These are phyloP conservation scores for Geopemphigus sp. DNA, from an alignment of 1,140 invertebrate species.

Conservation along the genomic window DNA sequence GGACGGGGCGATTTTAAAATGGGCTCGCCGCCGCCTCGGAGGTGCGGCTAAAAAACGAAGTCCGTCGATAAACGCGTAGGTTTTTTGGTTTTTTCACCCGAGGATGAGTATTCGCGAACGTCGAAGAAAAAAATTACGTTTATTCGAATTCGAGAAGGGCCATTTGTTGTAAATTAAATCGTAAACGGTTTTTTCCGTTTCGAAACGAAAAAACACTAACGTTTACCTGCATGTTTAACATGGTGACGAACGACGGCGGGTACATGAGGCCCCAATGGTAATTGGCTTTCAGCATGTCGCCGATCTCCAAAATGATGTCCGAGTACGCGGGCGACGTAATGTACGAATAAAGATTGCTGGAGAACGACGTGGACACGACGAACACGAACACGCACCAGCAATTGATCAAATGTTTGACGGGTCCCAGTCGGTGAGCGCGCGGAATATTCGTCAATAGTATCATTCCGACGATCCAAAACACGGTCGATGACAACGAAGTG, in stretches of 20 bases:
- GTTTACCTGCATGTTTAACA: slow-evolving; percentile 45
- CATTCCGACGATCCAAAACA: slow-evolving; percentile 36
- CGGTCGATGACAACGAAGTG: slow-evolving; percentile 3
- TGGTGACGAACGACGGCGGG: slow-evolving; percentile 7
- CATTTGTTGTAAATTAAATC: too few species aligned
- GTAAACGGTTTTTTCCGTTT: too few species aligned
- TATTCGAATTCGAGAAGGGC: too few species aligned
- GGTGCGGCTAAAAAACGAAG: too few species aligned
- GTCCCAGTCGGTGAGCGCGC: neutral
- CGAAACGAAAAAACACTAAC: too few species aligned
- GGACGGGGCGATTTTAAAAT: too few species aligned
- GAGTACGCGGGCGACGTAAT: slow-evolving; percentile 30
- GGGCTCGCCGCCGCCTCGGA: too few species aligned
- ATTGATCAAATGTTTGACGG: slow-evolving; percentile 44
- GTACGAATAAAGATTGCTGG: slow-evolving; percentile 41
- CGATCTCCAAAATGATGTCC: neutral
- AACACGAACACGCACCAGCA: slow-evolving; percentile 49
- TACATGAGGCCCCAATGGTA: slow-evolving; percentile 42
- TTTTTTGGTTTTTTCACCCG: too few species aligned
- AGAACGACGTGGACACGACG: slow-evolving; percentile 44
- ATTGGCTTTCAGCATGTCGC: slow-evolving; percentile 15
- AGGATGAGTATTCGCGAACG: too few species aligned
- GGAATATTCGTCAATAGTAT: slow-evolving; percentile 40
- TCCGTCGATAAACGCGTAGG: too few species aligned
- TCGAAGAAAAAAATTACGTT: too few species aligned